phyloP scores from a whole-genome alignment of 2,888 invertebrate species.

The Ophion ellenae region DNA sequence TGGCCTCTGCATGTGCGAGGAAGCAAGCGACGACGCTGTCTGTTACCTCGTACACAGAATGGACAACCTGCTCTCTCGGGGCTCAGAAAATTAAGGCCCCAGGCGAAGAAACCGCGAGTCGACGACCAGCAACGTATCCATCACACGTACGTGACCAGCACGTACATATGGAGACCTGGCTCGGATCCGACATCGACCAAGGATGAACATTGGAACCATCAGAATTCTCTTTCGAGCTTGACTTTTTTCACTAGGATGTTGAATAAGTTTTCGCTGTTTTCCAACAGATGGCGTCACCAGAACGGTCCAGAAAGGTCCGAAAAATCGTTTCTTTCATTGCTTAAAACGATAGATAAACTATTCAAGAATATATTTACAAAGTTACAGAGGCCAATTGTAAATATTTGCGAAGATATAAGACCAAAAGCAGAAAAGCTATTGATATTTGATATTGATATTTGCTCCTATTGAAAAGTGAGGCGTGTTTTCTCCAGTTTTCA shows the following conservation, averaged over 20 bases:
- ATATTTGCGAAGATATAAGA: too few relatives aligned
- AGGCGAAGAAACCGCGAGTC: constrained; percentile 60
- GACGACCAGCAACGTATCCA: constrained; percentile 26
- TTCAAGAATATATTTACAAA: too few relatives aligned
- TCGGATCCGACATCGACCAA: background rate
- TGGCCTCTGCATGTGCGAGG: background rate
- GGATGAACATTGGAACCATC: background rate
- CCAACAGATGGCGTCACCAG: too few relatives aligned
- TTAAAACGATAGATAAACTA: too few relatives aligned
- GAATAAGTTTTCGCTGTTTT: too few relatives aligned
- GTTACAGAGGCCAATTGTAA: too few relatives aligned
- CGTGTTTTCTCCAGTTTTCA: too few relatives aligned
- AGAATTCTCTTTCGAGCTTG: background rate
- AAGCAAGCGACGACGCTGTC: constrained; percentile 45
- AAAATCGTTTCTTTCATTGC: too few relatives aligned
- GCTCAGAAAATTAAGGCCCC: constrained; percentile 54
- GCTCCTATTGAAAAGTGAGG: too few relatives aligned
- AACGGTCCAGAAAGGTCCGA: too few relatives aligned
- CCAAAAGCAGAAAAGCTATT: too few relatives aligned
- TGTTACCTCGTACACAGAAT: constrained; percentile 30
- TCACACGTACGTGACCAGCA: background rate
- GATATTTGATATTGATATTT: too few relatives aligned
- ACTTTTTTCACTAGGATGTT: background rate
- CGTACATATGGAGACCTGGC: background rate
- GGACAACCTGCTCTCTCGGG: constrained; percentile 53